phyloP scores from a whole-genome alignment of 2,888 invertebrate species.

The Drosophila acutilabella region DNA sequence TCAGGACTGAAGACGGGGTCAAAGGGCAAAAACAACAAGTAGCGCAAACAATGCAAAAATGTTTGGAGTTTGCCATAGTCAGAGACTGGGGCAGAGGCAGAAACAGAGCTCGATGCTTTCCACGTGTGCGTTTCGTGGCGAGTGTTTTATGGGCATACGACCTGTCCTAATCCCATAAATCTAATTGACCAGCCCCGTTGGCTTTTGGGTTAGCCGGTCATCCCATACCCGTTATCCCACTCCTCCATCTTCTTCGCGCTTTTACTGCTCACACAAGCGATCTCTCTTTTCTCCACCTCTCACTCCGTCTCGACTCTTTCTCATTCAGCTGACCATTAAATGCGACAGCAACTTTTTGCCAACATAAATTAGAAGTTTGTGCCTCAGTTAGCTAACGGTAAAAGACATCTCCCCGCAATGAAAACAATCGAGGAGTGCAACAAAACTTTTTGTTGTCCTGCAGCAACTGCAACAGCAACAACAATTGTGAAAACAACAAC shows the following conservation, averaged over 20 bases:
- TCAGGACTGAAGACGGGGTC: neutral
- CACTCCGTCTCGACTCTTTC: neutral
- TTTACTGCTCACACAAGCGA: too few relatives aligned
- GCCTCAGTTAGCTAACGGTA: constrained; percentile 23
- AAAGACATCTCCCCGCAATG: constrained; percentile 11
- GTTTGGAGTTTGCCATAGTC: constrained; percentile 26
- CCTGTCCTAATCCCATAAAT: constrained; percentile 71
- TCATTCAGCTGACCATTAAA: constrained; percentile 53
- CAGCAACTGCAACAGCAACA: constrained; percentile 23
- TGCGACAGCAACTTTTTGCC: constrained; percentile 58
- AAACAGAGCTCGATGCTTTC: constrained; percentile 34
- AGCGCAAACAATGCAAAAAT: constrained; percentile 64
- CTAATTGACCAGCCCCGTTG: constrained; percentile 61
- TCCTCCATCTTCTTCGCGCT: neutral
- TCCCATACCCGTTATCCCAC: neutral
- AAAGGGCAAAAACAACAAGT: constrained; percentile 7
- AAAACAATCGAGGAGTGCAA: constrained; percentile 45
- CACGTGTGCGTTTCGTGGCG: constrained; percentile 38
- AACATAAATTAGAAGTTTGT: constrained; percentile 71
- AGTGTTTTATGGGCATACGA: constrained; percentile 61
- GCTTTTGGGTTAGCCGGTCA: constrained; percentile 73
- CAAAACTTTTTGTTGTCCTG: constrained; percentile 30
- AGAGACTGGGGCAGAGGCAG: too few relatives aligned
- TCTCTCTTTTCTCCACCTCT: neutral
- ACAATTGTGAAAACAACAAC: constrained; percentile 5